Percentiles rank a stretch among this genome's conserved stretches.
Evolutionary conservation across 1,140 invertebrate genomes (phyloP).

Genomic region (Venturia canescens): DNA sequence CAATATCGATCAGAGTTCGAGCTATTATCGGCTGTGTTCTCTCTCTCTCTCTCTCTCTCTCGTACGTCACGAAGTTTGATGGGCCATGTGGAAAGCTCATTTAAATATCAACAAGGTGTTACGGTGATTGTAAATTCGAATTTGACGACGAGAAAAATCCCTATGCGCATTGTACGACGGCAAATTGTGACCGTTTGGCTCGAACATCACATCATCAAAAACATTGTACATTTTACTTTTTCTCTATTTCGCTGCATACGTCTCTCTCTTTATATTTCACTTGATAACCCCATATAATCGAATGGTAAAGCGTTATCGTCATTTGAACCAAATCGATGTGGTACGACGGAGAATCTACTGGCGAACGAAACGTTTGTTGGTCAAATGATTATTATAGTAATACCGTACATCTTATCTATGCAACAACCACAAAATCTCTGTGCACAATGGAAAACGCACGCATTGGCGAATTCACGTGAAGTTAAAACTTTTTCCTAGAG

Average conservation of each 20-base stretch:
- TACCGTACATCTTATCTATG: not conserved
- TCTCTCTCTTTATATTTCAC: not conserved
- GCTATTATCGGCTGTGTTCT: conserved; percentile 12
- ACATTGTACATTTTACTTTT: not conserved
- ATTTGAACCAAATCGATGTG: conserved; percentile 30
- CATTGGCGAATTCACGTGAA: too few relatives aligned
- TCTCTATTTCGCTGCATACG: not conserved
- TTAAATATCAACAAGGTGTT: conserved; percentile 38
- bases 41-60: too few relatives aligned
- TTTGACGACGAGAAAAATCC: not conserved
- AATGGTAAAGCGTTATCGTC: conserved; percentile 3
- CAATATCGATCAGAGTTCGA: conserved; percentile 30
- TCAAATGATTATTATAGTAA: conserved; percentile 16
- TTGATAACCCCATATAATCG: not conserved
- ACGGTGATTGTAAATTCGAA: conserved; percentile 23
- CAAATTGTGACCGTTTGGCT: conserved; percentile 1
- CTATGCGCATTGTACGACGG: not conserved
- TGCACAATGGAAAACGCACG: too few relatives aligned
- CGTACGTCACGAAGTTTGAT: conserved; percentile 4
- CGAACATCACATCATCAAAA: not conserved
- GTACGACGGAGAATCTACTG: not conserved
- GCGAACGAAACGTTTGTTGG: conserved; percentile 21
- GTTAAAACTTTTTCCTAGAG: too few relatives aligned
- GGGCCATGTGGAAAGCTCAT: conserved; percentile 10
- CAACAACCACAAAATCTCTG: not conserved